phyloP scores from a whole-genome alignment of 2,113 vertebrate species.

The Apteryx owenii region DNA sequence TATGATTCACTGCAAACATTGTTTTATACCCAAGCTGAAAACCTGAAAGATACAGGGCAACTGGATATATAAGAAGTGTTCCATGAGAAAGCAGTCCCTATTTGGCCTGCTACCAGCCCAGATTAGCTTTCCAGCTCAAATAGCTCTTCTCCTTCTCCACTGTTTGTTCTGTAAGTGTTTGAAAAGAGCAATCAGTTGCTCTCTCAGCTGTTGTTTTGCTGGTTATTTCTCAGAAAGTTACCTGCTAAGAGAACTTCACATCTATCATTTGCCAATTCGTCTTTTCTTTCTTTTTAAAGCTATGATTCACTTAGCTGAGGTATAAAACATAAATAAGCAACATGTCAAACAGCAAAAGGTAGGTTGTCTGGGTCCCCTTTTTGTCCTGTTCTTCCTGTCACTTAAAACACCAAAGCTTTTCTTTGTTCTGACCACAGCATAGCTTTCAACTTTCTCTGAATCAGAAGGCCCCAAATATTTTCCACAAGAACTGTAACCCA shows the following conservation, averaged over 20 bases:
- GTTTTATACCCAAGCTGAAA: neutral
- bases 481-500: neutral
- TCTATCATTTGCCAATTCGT: neutral
- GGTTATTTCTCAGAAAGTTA: neutral
- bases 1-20: neutral
- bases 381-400: neutral
- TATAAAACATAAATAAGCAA: slow-evolving; percentile 10
- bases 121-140: neutral
- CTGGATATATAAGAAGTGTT: neutral
- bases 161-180: neutral
- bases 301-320: slow-evolving; percentile 13
- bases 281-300: neutral
- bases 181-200: neutral
- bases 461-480: neutral
- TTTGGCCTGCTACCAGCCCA: neutral
- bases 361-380: neutral
- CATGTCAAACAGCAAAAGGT: neutral
- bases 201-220: neutral
- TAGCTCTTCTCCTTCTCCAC: neutral
- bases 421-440: neutral
- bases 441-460: neutral
- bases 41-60: neutral
- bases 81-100: neutral
- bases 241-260: neutral
- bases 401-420: neutral